Base-by-base conservation (phyloP, 2,113 vertebrate species). In the Clupea harengus region DNA sequence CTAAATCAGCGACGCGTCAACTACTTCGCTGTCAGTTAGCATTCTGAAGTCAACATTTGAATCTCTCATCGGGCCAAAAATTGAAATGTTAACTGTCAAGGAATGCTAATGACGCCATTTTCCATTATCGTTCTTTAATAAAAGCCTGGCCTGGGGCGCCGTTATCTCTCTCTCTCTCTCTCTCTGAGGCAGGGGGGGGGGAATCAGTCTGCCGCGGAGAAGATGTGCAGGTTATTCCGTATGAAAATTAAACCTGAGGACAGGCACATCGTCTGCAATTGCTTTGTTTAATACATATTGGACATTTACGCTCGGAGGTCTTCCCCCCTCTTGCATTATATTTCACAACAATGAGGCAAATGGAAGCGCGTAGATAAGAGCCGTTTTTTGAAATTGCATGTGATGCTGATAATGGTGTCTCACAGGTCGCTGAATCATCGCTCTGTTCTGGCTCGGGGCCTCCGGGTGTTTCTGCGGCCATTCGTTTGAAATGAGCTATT, bases 201-300 rank as follows among this genome's bases (percentile, higher is more conserved):
- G 91, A 92, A 93, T 95, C 92, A 85, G 81, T 82, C 64, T 82
- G 54, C 81, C 64, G 67, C 44, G 22, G 15, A 13, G 32, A 52
- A 85, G 78, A 91, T 89, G 89, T 85, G 86, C 92, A 92, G 93
- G 93, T 95, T 94, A 94, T 93, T 94, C 92, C 92, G 90, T 93
- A 92, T 91, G 64, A 90, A 95, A 94, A 95, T 95, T 92, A 94
- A 94, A 94, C 91, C 93, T 93, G 90, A 92, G 93, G 94, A 92
- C 90, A 92, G 91, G 88, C 88, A 85, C 87, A 90, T 88, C 87
- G 89, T 92, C 93, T 93, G 91, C 91, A 88, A 84, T 78, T 88
- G 86, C 91, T 92, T 94, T 94, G 94, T 94, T 95, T 92, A 93
- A 94, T 93, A 92, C 92, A 89, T 89, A 92, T 81, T 88, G 91